phyloP scores from a whole-genome alignment of 2,113 vertebrate species.

The Rhinoderma darwinii region DNA sequence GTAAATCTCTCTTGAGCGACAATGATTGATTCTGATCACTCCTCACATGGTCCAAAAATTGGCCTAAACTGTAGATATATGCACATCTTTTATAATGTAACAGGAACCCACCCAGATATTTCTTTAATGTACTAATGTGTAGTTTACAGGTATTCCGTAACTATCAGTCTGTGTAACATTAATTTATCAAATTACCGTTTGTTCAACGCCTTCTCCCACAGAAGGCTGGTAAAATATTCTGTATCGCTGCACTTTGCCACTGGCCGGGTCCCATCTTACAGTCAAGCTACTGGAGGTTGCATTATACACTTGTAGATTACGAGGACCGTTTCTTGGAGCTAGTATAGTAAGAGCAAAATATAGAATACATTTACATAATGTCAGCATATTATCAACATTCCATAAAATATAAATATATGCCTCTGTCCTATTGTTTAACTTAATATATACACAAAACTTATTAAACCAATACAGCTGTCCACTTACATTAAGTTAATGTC shows the following conservation, averaged over 20 bases:
- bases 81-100: not conserved
- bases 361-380: not conserved
- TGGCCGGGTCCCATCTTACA: conserved; percentile 89
- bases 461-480: not conserved
- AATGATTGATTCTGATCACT: not conserved
- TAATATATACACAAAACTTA: not conserved
- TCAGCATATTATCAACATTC: conserved; percentile 67
- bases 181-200: conserved; percentile 72
- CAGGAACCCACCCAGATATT: too few species aligned
- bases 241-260: conserved; percentile 87
- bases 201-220: conserved; percentile 77
- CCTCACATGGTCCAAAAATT: not conserved
- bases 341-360: conserved; percentile 32
- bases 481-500: not conserved
- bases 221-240: conserved; percentile 79
- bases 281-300: conserved; percentile 85
- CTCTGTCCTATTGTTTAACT: conserved; percentile 34
- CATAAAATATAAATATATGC: conserved; percentile 49
- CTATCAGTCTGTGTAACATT: not conserved
- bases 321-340: conserved; percentile 84
- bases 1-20: not conserved
- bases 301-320: conserved; percentile 90
- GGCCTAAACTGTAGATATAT: not conserved
- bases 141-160: not conserved
- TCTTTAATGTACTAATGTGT: not conserved